phyloP scores from a whole-genome alignment of 2,113 vertebrate species.

The Corythoichthys intestinalis region DNA sequence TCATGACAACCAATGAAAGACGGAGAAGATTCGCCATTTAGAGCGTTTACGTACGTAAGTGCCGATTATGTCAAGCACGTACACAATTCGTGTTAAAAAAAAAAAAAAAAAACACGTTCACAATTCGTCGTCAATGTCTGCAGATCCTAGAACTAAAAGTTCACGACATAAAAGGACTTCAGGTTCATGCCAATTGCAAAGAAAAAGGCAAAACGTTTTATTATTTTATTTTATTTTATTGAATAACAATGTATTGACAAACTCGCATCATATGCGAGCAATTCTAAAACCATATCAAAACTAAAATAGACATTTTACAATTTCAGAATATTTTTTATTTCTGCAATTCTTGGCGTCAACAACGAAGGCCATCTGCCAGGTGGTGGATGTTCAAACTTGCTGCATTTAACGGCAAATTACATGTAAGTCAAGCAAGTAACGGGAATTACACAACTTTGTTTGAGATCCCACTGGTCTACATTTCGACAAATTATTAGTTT shows the following conservation, averaged over 20 bases:
- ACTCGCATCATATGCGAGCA: slow-evolving; percentile 52
- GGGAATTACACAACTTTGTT: slow-evolving; percentile 19
- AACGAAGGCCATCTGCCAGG: slow-evolving; percentile 7
- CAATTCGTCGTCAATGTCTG: background rate
- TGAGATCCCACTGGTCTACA: slow-evolving; percentile 4
- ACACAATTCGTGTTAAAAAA: background rate
- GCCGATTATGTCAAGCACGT: slow-evolving; percentile 41
- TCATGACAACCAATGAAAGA: slow-evolving; percentile 25
- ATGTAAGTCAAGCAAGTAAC: slow-evolving; percentile 1
- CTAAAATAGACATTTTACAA: slow-evolving; percentile 69
- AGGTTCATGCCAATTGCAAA: background rate
- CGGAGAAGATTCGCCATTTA: background rate
- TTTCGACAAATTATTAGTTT: slow-evolving; percentile 9
- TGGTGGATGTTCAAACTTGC: slow-evolving; percentile 10
- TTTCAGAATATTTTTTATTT: slow-evolving; percentile 70
- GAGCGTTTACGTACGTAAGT: background rate
- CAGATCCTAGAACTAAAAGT: background rate
- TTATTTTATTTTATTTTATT: slow-evolving; percentile 53
- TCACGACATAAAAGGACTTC: too few relatives aligned
- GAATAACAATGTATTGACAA: slow-evolving; percentile 67
- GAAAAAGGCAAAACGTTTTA: background rate
- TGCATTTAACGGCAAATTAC: slow-evolving; percentile 25
- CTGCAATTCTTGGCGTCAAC: slow-evolving; percentile 52
- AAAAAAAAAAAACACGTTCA: slow-evolving; percentile 31
- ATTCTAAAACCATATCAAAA: slow-evolving; percentile 67